A percentile compares a stretch with the other conserved stretches of the same genome.
These are phyloP conservation scores for Apis laboriosa DNA, from an alignment of 1,140 invertebrate species.

Conservation along the genomic window DNA sequence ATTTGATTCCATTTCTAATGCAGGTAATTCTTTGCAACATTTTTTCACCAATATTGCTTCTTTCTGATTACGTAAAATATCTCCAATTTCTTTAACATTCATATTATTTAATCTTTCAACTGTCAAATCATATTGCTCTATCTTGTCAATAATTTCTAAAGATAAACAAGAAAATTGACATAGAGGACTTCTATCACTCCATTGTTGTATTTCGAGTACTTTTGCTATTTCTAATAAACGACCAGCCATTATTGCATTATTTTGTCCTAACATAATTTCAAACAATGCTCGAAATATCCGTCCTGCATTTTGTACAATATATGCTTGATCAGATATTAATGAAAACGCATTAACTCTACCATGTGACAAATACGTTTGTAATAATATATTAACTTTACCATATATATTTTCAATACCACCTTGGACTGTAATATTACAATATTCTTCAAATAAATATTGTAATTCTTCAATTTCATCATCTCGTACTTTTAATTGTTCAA, in stretches of 20 bases:
- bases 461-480: slow-evolving; percentile 97
- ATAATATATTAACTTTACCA: slow-evolving; percentile 98
- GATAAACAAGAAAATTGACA: slow-evolving; percentile 92
- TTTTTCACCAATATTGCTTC: slow-evolving; percentile 90
- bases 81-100: slow-evolving; percentile 91
- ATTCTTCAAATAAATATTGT: slow-evolving; percentile 86
- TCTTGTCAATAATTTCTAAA: slow-evolving; percentile 89
- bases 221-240: slow-evolving; percentile 91
- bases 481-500: slow-evolving; percentile 97
- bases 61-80: slow-evolving; percentile 88
- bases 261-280: slow-evolving; percentile 94
- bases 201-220: slow-evolving; percentile 94
- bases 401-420: slow-evolving; percentile 94
- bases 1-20: slow-evolving; percentile 89
- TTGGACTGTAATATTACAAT: slow-evolving; percentile 88
- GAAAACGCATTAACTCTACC: slow-evolving; percentile 92
- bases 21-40: slow-evolving; percentile 92
- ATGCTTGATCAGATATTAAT: slow-evolving; percentile 95
- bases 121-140: slow-evolving; percentile 89
- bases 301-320: slow-evolving; percentile 95
- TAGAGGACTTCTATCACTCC: slow-evolving; percentile 93
- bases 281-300: slow-evolving; percentile 96
- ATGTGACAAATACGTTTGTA: slow-evolving; percentile 95
- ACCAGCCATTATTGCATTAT: slow-evolving; percentile 93
- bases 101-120: slow-evolving; percentile 92